Conservation (phyloP, 2,113 vertebrate genomes). For the Tyrannus savana region DNA sequence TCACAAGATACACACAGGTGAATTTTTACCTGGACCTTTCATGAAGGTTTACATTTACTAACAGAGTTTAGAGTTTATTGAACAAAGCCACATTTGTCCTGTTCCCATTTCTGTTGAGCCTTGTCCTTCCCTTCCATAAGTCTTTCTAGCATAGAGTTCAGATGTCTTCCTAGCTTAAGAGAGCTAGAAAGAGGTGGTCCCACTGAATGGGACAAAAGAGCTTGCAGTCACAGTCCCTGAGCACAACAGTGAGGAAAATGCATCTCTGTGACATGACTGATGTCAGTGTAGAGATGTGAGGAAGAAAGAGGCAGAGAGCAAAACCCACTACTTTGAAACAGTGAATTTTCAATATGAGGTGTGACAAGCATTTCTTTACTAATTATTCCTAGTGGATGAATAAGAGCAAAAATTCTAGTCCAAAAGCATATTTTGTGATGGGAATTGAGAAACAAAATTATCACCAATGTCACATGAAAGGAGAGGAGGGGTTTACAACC, state of each 20-base stretch:
- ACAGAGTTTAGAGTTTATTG: background rate
- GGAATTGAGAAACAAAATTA: background rate
- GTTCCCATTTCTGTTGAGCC: background rate
- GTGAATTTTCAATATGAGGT: background rate
- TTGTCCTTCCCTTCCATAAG: background rate
- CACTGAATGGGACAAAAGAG: background rate
- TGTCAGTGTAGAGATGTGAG: background rate
- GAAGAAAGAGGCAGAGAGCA: background rate
- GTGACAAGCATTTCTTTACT: background rate
- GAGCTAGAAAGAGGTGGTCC: background rate
- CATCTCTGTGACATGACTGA: background rate
- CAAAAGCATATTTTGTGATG: background rate
- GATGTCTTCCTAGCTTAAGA: background rate
- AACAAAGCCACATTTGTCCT: background rate
- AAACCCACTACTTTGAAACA: background rate
- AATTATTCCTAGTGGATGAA: background rate
- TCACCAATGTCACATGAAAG: background rate
- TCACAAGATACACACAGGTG: background rate
- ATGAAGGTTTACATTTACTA: background rate
- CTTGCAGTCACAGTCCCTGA: background rate
- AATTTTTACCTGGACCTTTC: background rate
- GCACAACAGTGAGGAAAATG: background rate
- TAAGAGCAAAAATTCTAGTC: background rate
- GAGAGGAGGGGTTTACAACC: background rate
- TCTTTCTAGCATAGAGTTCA: background rate